Percentiles rank a stretch among this genome's conserved stretches.
Conservation (phyloP, 2,888 invertebrate genomes). For the Trachelus troglodyta region DNA sequence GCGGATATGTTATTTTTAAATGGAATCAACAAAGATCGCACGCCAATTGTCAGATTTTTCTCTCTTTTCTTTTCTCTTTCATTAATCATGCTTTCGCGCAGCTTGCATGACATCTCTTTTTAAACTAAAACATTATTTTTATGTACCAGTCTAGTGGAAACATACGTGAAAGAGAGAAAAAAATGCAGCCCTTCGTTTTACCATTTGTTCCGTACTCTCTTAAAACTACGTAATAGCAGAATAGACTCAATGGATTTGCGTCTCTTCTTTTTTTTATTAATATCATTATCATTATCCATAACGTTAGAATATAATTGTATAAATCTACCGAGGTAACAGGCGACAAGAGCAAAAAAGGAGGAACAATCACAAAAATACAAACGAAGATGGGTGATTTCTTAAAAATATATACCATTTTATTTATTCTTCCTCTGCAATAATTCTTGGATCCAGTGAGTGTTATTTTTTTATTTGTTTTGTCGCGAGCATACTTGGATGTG, state of each 20-base stretch:
- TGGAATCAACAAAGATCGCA: background rate
- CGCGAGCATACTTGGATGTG: constrained; percentile 4
- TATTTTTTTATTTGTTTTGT: constrained; percentile 18
- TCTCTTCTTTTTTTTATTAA: constrained; percentile 12
- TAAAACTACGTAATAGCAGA: background rate
- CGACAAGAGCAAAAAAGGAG: constrained; percentile 6
- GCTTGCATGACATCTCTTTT: background rate
- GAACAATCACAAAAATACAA: constrained; percentile 24
- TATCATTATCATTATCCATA: background rate
- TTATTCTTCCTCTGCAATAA: constrained; percentile 52
- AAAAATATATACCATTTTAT: constrained; percentile 61
- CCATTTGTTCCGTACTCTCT: constrained; percentile 14
- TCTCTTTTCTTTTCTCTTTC: background rate
- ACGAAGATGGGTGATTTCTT: constrained; percentile 43
- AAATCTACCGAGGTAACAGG: constrained; percentile 16
- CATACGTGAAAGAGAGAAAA: background rate
- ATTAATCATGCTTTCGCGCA: background rate
- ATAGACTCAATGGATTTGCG: constrained; percentile 8
- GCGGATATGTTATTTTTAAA: background rate
- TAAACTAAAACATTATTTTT: background rate
- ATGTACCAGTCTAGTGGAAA: background rate
- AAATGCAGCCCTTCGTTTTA: background rate
- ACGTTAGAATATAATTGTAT: constrained; percentile 25
- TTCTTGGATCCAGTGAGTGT: constrained; percentile 42
- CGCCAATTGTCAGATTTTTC: background rate